Percentiles rank a stretch among this genome's conserved stretches.
These are phyloP conservation scores for Harpalus rufipes DNA, from an alignment of 2,888 invertebrate species.

Conservation along the genomic window DNA sequence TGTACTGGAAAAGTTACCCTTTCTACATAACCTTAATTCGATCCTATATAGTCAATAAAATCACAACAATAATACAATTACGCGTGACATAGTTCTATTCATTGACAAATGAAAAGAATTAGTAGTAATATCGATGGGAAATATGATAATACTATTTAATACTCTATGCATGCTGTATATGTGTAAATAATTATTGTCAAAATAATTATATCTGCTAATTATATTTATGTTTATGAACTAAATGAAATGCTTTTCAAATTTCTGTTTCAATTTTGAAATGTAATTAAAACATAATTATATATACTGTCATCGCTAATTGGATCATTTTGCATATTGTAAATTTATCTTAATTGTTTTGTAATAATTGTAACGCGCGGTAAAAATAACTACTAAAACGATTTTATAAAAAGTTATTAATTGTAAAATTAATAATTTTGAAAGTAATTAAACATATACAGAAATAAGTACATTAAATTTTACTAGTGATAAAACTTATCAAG, in stretches of 20 bases:
- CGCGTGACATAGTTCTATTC: too few species aligned
- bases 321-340: constrained; percentile 6
- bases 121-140: neutral
- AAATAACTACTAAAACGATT: too few species aligned
- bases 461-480: too few species aligned
- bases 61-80: too few species aligned
- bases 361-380: neutral
- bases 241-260: constrained; percentile 6
- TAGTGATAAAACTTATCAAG: too few species aligned
- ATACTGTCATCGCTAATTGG: neutral
- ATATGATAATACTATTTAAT: neutral
- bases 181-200: constrained; percentile 6
- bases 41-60: neutral
- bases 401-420: too few species aligned
- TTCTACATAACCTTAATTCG: neutral
- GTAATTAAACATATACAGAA: too few species aligned
- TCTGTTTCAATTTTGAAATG: neutral
- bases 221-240: constrained; percentile 2
- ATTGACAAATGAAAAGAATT: too few species aligned
- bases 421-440: too few species aligned
- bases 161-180: neutral
- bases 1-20: neutral
- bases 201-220: constrained; percentile 7
- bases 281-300: constrained; percentile 8
- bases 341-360: constrained; percentile 1